phyloP scores from a whole-genome alignment of 2,888 invertebrate genomes.

The Uloborus plumipes region DNA sequence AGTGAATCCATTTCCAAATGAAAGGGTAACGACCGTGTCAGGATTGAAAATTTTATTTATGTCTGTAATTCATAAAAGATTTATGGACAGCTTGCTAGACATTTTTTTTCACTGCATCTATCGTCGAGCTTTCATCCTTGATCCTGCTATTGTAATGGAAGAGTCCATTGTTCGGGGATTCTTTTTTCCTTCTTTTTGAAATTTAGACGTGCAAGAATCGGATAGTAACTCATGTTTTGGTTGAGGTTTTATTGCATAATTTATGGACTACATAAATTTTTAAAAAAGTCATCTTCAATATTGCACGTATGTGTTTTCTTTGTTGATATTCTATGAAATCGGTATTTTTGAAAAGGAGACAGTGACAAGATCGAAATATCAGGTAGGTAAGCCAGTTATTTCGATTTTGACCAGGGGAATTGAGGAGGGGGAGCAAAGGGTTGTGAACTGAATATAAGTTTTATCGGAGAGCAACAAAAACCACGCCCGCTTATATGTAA shows the following conservation, averaged over 20 bases:
- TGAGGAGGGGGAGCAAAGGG: no score
- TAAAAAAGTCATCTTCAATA: not conserved
- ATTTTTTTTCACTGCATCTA: conserved; percentile 7
- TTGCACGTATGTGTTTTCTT: not conserved
- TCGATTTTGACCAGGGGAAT: no score
- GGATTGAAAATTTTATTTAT: conserved; percentile 15
- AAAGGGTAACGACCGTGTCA: conserved; percentile 8
- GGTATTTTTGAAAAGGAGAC: no score
- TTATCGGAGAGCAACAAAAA: no score
- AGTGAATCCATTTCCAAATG: not conserved
- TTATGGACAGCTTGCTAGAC: not conserved
- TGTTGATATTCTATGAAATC: no score
- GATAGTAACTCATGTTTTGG: conserved; percentile 15
- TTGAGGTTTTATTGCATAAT: conserved; percentile 1
- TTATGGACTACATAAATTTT: conserved; percentile 9
- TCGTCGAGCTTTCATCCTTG: conserved; percentile 3
- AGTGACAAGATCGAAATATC: no score
- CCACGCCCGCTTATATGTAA: no score
- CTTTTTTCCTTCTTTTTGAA: conserved; percentile 2
- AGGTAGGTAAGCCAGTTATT: no score
- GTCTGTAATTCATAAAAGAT: conserved; percentile 2
- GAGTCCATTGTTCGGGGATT: conserved; percentile 2
- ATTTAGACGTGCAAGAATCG: conserved; percentile 12
- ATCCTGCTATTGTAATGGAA: conserved; percentile 8
- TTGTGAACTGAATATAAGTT: no score